Evolutionary conservation across 2,113 vertebrate species (phyloP).

Genomic region (Macquaria australasica): DNA sequence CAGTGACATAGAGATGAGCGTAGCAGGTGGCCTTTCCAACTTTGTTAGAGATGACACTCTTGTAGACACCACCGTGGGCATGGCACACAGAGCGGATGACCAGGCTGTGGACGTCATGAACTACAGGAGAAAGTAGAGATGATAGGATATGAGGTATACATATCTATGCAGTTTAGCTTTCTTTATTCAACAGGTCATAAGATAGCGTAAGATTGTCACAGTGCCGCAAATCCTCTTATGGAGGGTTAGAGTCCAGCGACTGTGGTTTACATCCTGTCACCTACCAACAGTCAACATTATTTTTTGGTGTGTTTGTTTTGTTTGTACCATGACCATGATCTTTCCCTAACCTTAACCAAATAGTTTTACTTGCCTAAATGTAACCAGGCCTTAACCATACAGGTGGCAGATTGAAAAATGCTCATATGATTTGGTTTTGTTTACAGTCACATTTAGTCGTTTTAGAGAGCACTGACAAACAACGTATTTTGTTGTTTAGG

Average conservation of each 20-base stretch:
- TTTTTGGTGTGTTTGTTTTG: too few relatives aligned
- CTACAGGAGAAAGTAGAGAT: slow-evolving; percentile 74
- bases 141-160: background rate
- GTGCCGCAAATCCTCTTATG: too few relatives aligned
- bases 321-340: background rate
- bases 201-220: background rate
- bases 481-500: background rate
- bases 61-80: slow-evolving; percentile 94
- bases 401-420: background rate
- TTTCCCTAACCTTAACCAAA: background rate
- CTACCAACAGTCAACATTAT: background rate
- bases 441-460: background rate
- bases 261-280: background rate
- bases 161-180: background rate
- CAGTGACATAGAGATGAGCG: slow-evolving; percentile 95
- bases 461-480: background rate
- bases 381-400: background rate
- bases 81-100: slow-evolving; percentile 91
- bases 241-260: too few relatives aligned
- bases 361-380: background rate
- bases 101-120: slow-evolving; percentile 94
- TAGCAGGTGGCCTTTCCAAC: slow-evolving; percentile 98
- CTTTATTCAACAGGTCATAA: background rate
- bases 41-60: slow-evolving; percentile 98
- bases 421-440: background rate